phyloP scores from a whole-genome alignment of 1,140 invertebrate species.

The Metaphire vulgaris region DNA sequence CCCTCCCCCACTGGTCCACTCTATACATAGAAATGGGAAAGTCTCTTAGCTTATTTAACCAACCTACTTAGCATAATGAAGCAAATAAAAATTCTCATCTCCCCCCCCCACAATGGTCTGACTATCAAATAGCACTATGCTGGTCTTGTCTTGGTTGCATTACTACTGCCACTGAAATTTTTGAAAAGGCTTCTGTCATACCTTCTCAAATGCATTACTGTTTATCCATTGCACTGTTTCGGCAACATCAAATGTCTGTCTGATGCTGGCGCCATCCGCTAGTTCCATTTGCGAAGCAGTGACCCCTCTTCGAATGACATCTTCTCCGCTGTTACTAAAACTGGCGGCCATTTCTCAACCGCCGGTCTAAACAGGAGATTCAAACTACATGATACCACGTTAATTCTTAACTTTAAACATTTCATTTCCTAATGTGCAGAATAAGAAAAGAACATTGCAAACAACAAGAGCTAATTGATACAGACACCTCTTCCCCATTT shows the following conservation, averaged over 20 bases:
- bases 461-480: no score
- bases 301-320: constrained; percentile 31
- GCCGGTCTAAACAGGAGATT: no score
- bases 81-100: not conserved
- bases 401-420: no score
- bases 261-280: constrained; percentile 23
- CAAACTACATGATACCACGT: no score
- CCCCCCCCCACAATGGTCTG: not conserved
- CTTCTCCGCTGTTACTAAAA: constrained; percentile 30
- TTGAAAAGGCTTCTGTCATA: constrained; percentile 46
- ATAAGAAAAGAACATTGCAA: no score
- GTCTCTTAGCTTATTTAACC: not conserved
- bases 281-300: constrained; percentile 14
- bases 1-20: no score
- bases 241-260: constrained; percentile 53
- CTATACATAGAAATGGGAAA: not conserved
- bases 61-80: not conserved
- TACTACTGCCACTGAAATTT: not conserved
- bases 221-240: constrained; percentile 64
- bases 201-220: constrained; percentile 60
- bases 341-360: not conserved
- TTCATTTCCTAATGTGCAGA: no score
- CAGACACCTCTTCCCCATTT: no score
- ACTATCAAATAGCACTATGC: not conserved
- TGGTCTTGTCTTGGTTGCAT: not conserved